A percentile compares a stretch with the other conserved stretches of the same genome.
These are phyloP conservation scores for Lasioglossum pauxillum DNA, from an alignment of 2,888 invertebrate species.

Conservation along the genomic window DNA sequence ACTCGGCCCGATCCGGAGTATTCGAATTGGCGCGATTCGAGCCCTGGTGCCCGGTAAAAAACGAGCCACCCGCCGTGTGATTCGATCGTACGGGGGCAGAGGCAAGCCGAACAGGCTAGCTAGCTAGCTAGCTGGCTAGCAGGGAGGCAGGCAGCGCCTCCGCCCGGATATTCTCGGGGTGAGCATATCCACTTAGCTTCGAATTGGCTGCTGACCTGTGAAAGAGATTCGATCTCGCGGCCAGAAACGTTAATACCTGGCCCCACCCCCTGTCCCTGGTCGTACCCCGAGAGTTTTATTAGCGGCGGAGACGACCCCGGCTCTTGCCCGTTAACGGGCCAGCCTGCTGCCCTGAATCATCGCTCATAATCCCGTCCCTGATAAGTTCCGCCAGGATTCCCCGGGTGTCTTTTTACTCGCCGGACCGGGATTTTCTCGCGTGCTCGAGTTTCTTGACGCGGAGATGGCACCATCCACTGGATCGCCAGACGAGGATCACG, in stretches of 20 bases:
- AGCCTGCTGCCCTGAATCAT: constrained; percentile 39
- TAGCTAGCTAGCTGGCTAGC: not conserved
- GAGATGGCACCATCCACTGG: not conserved
- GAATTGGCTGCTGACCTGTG: constrained; percentile 60
- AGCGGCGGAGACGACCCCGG: constrained; percentile 18
- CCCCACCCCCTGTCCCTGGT: not conserved
- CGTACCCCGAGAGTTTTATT: constrained; percentile 50
- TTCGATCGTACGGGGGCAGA: constrained; percentile 41
- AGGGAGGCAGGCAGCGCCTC: not conserved
- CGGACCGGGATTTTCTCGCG: constrained; percentile 7
- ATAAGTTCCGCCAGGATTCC: constrained; percentile 27
- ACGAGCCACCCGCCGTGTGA: constrained; percentile 46
- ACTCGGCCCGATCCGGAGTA: constrained; percentile 66
- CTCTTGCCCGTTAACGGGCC: constrained; percentile 38
- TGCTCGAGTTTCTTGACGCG: not conserved
- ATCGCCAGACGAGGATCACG: not conserved
- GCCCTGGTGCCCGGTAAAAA: constrained; percentile 51
- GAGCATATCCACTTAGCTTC: constrained; percentile 59
- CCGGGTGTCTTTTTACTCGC: not conserved
- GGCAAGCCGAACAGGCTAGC: not conserved
- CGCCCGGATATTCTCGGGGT: constrained; percentile 55
- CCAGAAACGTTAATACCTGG: constrained; percentile 59
- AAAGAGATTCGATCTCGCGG: constrained; percentile 58
- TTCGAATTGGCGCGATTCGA: constrained; percentile 64
- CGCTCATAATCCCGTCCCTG: constrained; percentile 38